These are phyloP conservation scores for Oligia strigilis DNA, from an alignment of 2,888 invertebrate species.

Conservation along the genomic window DNA sequence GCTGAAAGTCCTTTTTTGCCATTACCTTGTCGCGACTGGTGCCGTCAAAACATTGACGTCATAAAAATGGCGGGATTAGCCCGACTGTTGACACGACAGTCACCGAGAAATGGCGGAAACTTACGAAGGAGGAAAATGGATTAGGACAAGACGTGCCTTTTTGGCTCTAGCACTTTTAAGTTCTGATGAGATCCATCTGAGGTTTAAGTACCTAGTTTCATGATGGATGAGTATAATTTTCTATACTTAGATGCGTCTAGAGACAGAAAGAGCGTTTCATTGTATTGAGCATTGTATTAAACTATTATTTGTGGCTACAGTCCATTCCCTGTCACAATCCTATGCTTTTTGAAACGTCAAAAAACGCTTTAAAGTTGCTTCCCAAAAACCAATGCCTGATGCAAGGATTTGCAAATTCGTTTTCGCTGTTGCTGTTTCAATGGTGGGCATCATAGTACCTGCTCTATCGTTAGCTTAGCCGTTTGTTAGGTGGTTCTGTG, in stretches of 20 bases:
- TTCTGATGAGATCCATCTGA: neutral
- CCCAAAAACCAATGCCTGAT: neutral
- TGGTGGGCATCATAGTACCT: too few relatives aligned
- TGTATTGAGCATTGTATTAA: neutral
- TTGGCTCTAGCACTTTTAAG: neutral
- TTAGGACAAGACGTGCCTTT: neutral
- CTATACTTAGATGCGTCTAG: neutral
- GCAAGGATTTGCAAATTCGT: neutral
- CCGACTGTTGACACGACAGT: conserved; percentile 57
- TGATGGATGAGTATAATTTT: neutral
- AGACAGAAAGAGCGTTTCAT: neutral
- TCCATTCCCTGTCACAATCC: neutral
- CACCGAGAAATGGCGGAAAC: conserved; percentile 19
- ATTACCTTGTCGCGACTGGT: conserved; percentile 18
- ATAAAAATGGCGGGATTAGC: conserved; percentile 21
- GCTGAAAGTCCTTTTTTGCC: conserved; percentile 13
- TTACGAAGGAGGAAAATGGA: conserved; percentile 11
- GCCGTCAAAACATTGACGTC: conserved; percentile 57
- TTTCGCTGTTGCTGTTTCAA: neutral
- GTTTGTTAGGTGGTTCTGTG: neutral
- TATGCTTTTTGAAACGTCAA: neutral
- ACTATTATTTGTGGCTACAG: neutral
- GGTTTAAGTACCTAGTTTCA: neutral
- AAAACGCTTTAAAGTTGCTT: neutral
- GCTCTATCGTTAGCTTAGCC: neutral